Evolutionary conservation across 2,113 vertebrate species (phyloP).

Genomic region (Calyptommatus sinebrachiatus): DNA sequence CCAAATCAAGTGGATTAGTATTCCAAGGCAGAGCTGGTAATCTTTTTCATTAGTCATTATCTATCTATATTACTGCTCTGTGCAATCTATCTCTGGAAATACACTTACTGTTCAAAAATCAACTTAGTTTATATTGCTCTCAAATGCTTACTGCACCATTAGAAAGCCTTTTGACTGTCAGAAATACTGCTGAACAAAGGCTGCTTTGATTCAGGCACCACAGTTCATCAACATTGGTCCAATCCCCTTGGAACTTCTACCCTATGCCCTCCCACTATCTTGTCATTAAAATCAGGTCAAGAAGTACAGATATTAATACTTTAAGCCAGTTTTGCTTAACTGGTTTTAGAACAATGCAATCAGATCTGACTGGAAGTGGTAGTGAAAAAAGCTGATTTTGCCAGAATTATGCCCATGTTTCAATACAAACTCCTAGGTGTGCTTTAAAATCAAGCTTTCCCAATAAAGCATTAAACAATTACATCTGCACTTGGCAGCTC

Average conservation of each 20-base stretch:
- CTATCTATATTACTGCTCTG: conserved; percentile 45
- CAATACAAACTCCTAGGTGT: conserved; percentile 5
- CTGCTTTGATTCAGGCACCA: neutral
- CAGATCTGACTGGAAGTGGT: conserved; percentile 27
- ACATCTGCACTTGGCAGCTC: conserved; percentile 19
- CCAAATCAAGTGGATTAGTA: neutral
- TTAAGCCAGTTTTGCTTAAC: conserved; percentile 31
- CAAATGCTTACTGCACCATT: conserved; percentile 41
- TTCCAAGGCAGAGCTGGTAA: neutral
- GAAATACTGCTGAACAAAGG: conserved; percentile 27
- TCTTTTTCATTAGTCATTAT: conserved; percentile 17
- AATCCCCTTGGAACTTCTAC: conserved; percentile 50
- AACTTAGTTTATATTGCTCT: conserved; percentile 13
- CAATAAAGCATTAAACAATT: conserved; percentile 28
- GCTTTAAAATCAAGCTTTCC: conserved; percentile 25
- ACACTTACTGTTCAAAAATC: neutral
- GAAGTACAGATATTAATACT: conserved; percentile 9
- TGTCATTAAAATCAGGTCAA: conserved; percentile 29
- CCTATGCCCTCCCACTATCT: conserved; percentile 25
- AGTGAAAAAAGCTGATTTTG: conserved; percentile 36
- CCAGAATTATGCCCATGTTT: conserved; percentile 30
- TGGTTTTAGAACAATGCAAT: conserved; percentile 15
- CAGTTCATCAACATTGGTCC: conserved; percentile 30
- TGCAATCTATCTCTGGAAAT: conserved; percentile 41
- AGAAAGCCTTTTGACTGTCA: conserved; percentile 17